Conservation (phyloP, 1,140 invertebrate species). For the Aleiodes sp. region DNA sequence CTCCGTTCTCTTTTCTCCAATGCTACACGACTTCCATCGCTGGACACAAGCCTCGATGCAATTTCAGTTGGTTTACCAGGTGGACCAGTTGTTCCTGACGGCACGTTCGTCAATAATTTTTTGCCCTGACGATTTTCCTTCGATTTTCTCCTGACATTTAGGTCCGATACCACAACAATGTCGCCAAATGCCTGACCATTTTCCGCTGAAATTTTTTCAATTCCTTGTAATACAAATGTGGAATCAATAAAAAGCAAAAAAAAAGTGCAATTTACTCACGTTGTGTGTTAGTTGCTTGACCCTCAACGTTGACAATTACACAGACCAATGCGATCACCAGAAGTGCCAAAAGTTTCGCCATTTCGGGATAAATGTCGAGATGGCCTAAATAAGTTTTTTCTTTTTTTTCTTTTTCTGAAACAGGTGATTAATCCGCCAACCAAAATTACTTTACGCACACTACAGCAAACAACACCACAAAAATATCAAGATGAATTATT, state of each 20-base stretch:
- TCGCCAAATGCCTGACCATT: slow-evolving; percentile 61
- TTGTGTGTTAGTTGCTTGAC: slow-evolving; percentile 45
- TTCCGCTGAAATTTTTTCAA: slow-evolving; percentile 41
- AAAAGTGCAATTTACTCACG: slow-evolving; percentile 45
- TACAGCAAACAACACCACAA: slow-evolving; percentile 4
- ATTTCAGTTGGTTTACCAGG: slow-evolving; percentile 56
- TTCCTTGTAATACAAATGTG: background rate
- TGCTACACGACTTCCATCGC: slow-evolving; percentile 55
- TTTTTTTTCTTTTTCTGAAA: slow-evolving; percentile 42
- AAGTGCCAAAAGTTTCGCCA: slow-evolving; percentile 53
- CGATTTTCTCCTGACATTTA: slow-evolving; percentile 61
- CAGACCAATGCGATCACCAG: slow-evolving; percentile 48
- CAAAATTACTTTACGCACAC: slow-evolving; percentile 2
- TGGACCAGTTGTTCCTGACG: slow-evolving; percentile 56
- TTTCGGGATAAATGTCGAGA: slow-evolving; percentile 45
- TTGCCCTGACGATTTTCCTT: slow-evolving; percentile 64
- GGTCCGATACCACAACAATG: slow-evolving; percentile 62
- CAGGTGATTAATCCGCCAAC: slow-evolving; percentile 37
- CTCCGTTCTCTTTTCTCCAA: slow-evolving; percentile 54
- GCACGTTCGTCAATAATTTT: slow-evolving; percentile 59
- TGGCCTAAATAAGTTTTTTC: slow-evolving; percentile 34
- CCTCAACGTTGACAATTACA: slow-evolving; percentile 52
- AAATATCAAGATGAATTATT: no score
- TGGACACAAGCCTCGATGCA: slow-evolving; percentile 56
- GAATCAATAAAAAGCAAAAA: background rate